phyloP scores from a whole-genome alignment of 2,888 invertebrate species.

The Lacanobia wlatinum region DNA sequence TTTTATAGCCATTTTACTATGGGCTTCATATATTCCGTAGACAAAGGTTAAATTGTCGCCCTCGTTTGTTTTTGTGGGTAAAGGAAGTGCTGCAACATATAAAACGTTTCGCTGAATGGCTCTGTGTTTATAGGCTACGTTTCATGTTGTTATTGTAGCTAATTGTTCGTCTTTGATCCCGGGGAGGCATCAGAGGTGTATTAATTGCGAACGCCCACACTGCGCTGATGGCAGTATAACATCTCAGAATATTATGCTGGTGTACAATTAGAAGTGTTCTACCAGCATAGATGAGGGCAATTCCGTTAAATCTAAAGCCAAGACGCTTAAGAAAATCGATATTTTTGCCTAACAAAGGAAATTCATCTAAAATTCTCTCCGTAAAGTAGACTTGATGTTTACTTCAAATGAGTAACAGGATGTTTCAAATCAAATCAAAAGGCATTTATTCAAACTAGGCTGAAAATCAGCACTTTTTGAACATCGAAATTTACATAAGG shows the following conservation, averaged over 20 bases:
- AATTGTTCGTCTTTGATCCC: slow-evolving; percentile 36
- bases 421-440: too few species aligned
- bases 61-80: slow-evolving; percentile 53
- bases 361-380: not conserved
- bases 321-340: not conserved
- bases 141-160: slow-evolving; percentile 36
- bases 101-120: slow-evolving; percentile 40
- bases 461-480: too few species aligned
- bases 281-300: not conserved
- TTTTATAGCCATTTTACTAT: slow-evolving; percentile 82
- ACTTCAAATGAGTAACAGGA: not conserved
- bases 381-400: not conserved
- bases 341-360: not conserved
- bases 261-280: slow-evolving; percentile 23
- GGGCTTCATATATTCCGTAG: slow-evolving; percentile 77
- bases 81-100: slow-evolving; percentile 56
- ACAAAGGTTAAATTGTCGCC: slow-evolving; percentile 72
- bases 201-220: slow-evolving; percentile 39
- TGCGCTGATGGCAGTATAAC: slow-evolving; percentile 6
- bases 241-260: slow-evolving; percentile 12
- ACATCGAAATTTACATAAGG: too few species aligned
- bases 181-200: slow-evolving; percentile 20
- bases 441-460: too few species aligned
- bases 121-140: slow-evolving; percentile 32
- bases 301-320: not conserved